Evolutionary conservation across 2,797 vertebrate species (phyloP).

Genomic region (Acrocephalus scirpaceus): DNA sequence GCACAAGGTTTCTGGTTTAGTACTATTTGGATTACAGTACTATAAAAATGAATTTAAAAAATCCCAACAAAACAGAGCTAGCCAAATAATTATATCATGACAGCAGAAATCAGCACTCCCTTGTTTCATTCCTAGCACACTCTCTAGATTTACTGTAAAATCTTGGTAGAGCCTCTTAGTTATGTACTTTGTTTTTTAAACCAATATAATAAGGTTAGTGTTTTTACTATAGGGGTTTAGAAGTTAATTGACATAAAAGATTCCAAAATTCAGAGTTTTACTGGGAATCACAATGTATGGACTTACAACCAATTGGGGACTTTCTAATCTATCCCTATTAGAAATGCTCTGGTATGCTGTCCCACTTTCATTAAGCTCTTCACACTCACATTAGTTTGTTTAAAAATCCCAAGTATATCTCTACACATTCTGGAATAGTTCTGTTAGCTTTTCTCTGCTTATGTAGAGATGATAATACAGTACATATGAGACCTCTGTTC

Average conservation of each 20-base stretch:
- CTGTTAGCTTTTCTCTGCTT: not conserved
- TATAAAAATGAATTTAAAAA: not conserved
- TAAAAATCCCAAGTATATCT: not conserved
- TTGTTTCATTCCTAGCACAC: not conserved
- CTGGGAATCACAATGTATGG: not conserved
- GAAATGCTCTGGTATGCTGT: not conserved
- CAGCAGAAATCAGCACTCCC: not conserved
- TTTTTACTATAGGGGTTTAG: not conserved
- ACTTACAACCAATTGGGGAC: not conserved
- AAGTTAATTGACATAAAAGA: not conserved
- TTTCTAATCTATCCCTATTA: not conserved
- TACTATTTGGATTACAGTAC: not conserved
- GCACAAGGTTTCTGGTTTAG: constrained; percentile 16
- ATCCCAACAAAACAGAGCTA: not conserved
- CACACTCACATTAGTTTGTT: not conserved
- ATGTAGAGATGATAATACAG: not conserved
- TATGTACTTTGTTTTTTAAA: not conserved
- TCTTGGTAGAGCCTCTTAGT: not conserved
- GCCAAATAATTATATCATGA: not conserved
- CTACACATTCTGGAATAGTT: not conserved
- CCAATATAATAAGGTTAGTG: not conserved
- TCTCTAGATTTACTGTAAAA: not conserved
- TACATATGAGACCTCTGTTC: not conserved
- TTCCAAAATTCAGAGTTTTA: not conserved
- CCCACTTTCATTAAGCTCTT: not conserved